Conservation (phyloP, 2,797 vertebrate species). For the Momotus momota region DNA sequence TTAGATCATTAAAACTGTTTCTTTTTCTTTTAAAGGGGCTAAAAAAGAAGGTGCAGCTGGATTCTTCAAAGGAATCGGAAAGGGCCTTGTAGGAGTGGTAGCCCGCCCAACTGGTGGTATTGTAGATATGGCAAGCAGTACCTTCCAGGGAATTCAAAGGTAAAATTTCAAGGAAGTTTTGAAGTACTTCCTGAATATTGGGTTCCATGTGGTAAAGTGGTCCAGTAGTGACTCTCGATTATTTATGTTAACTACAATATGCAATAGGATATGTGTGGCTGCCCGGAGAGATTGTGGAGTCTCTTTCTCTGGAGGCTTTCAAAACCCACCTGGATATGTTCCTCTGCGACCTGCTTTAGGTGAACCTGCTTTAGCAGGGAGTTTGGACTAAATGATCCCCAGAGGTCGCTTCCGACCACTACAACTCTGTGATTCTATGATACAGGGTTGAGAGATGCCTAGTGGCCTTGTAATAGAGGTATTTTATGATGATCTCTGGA, state of each 20-base stretch:
- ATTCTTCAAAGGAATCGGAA: constrained; percentile 98
- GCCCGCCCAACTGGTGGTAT: constrained; percentile 94
- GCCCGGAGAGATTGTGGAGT: not conserved
- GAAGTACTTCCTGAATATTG: fast-evolving
- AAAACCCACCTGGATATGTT: not conserved
- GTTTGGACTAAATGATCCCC: not conserved
- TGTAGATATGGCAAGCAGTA: constrained; percentile 97
- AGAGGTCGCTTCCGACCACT: not conserved
- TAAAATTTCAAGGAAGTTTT: constrained; percentile 42
- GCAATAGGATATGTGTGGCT: not conserved
- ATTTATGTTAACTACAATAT: not conserved
- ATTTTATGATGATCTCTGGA: not conserved
- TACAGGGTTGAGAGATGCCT: not conserved
- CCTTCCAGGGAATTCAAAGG: constrained; percentile 98
- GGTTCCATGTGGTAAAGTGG: not conserved
- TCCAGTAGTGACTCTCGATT: not conserved
- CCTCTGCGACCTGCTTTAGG: not conserved
- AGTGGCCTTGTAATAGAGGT: not conserved
- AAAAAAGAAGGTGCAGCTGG: constrained; percentile 96
- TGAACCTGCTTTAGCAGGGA: not conserved
- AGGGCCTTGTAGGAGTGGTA: constrained; percentile 94
- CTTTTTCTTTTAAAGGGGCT: constrained; percentile 81
- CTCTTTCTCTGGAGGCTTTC: not conserved
- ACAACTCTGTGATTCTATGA: not conserved
- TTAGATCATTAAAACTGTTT: not conserved